These are phyloP conservation scores for Centropus unirufus DNA, from an alignment of 2,113 vertebrate species.

Conservation along the genomic window DNA sequence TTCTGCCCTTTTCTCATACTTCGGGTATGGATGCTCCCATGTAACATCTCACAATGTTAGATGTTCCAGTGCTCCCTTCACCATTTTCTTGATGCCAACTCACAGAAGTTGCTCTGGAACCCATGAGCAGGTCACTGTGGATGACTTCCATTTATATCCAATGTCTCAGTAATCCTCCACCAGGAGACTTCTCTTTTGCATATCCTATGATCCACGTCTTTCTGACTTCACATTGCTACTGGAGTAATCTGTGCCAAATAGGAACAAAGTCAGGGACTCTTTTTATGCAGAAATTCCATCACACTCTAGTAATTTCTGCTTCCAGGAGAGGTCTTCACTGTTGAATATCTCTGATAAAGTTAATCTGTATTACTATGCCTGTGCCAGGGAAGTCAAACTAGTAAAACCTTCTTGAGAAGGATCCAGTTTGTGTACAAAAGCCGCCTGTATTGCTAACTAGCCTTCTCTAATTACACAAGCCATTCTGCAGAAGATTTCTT, in stretches of 20 bases:
- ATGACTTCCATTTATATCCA: neutral
- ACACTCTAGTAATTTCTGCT: neutral
- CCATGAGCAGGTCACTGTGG: neutral
- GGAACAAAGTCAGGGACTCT: neutral
- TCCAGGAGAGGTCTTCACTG: neutral
- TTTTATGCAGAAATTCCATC: neutral
- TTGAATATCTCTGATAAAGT: neutral
- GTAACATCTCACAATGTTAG: neutral
- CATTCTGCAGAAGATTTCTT: neutral
- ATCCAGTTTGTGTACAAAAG: neutral
- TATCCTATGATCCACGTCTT: neutral
- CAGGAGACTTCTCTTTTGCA: neutral
- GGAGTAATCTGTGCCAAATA: neutral
- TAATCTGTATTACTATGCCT: neutral
- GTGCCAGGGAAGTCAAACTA: neutral
- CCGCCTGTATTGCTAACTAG: neutral
- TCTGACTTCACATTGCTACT: neutral
- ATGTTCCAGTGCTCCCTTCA: neutral
- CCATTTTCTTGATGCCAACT: neutral
- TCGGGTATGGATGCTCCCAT: neutral
- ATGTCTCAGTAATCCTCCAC: neutral
- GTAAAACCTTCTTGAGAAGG: neutral
- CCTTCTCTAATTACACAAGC: neutral
- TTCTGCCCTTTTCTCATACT: neutral
- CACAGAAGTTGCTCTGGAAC: neutral